Base-by-base conservation (phyloP, 2,797 vertebrate species). In the Fistularia tabacaria region DNA sequence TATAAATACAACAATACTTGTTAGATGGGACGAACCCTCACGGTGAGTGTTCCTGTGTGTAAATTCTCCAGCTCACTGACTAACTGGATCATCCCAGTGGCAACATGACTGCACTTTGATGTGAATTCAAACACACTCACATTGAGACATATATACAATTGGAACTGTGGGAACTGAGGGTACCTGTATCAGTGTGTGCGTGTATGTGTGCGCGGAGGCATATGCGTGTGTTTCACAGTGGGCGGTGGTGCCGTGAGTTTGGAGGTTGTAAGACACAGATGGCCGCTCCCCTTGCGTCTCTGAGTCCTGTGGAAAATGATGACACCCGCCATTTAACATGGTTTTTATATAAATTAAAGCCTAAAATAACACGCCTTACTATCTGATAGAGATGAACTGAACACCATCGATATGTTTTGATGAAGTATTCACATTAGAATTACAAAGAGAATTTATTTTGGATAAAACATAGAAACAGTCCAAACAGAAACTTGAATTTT, bases 211-310 rank as follows among this genome's bases (percentile, higher is more conserved):
- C 61, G 14, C 48, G 51, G 43, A 48, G 50, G 49, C 45, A 7
- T 46, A n/a, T 59, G 42, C 56, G 38, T 49, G 51, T 53, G 66
- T 54, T 46, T 51, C 36, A 41, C 38, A 47, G 55, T 42, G 53
- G 48, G 58, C 51, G 51, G 69, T 61, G 76, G 52, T 56, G 55
- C 15, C 51, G 49, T 54, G 54, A 48, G 51, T 36, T 43, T 51
- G 57, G 60, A 80, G 73, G 77, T 79, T 79, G 62, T 70, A 65
- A 56, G 61, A 70, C 71, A 72, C 90, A 90, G 87, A 90, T 91
- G 90, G 88, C 62, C 42, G 53, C 88, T 80, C 82, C 67, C 64
- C 81, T 80, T 69, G 68, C 73, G 71, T 80, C 81, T 77, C 84
- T 84, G 83, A 85, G 65, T 78, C 64, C 60, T 80, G 72, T 81